phyloP scores from a whole-genome alignment of 2,888 invertebrate species.

The Trachelus tabidus region DNA sequence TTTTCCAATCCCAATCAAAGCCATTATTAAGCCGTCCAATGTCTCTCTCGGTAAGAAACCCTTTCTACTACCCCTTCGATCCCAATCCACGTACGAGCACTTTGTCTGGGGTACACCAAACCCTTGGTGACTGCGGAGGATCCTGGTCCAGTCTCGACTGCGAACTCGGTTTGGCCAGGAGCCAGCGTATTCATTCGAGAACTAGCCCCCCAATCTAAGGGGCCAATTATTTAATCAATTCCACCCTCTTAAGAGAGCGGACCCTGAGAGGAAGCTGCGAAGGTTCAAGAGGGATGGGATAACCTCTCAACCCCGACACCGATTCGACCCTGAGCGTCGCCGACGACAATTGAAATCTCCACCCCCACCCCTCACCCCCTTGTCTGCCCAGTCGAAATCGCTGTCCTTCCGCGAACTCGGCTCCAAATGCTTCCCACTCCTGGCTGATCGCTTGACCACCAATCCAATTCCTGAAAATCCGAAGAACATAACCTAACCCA shows the following conservation, averaged over 20 bases:
- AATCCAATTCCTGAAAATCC: no score
- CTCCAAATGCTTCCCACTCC: no score
- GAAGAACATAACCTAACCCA: background rate
- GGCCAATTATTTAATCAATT: constrained; percentile 67
- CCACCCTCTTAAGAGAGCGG: constrained; percentile 61
- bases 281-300: constrained; percentile 5
- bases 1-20: constrained; percentile 54
- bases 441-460: no score
- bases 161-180: constrained; percentile 30
- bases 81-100: constrained; percentile 37
- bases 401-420: constrained; percentile 1
- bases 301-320: constrained; percentile 11
- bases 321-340: constrained; percentile 20
- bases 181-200: constrained; percentile 65
- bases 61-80: background rate
- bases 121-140: constrained; percentile 15
- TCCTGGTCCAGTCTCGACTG: constrained; percentile 4
- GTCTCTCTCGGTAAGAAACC: constrained; percentile 27
- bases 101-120: constrained; percentile 41
- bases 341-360: constrained; percentile 61
- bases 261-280: constrained; percentile 16
- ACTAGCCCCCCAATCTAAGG: constrained; percentile 63
- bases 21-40: constrained; percentile 60
- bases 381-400: constrained; percentile 36
- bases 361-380: constrained; percentile 37